phyloP scores from a whole-genome alignment of 2,888 invertebrate species.

The Dyspetes luteomarginatus region DNA sequence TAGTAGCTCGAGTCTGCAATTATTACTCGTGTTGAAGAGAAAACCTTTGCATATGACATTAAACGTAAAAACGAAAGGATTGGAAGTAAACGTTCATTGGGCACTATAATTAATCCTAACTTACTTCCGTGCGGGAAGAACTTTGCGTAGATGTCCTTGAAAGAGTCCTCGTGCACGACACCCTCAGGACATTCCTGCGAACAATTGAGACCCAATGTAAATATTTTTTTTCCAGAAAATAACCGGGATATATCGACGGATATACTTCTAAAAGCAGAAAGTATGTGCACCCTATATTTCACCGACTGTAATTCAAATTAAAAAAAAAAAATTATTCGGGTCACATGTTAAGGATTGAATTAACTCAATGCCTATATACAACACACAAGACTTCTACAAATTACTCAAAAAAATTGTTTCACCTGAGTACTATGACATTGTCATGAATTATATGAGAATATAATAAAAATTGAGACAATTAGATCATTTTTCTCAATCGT shows the following conservation, averaged over 20 bases:
- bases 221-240: neutral
- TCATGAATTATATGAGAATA: too few species aligned
- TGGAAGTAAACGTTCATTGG: neutral
- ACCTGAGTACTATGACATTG: too few species aligned
- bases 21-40: constrained; percentile 39
- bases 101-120: constrained; percentile 82
- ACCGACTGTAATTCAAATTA: too few species aligned
- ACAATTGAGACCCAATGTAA: constrained; percentile 70
- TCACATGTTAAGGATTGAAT: too few species aligned
- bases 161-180: constrained; percentile 97
- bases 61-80: neutral
- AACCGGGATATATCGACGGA: neutral
- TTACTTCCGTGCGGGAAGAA: constrained; percentile 99
- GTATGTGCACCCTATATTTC: too few species aligned
- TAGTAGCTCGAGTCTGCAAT: constrained; percentile 96
- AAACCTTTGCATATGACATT: neutral
- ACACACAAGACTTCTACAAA: too few species aligned
- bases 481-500: too few species aligned
- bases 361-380: too few species aligned
- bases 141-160: constrained; percentile 98
- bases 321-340: too few species aligned
- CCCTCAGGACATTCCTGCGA: constrained; percentile 98
- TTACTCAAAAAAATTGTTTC: too few species aligned
- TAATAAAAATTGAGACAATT: too few species aligned
- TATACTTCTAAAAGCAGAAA: constrained; percentile 14